Base-by-base conservation (phyloP, 2,888 invertebrate species). In the Lacanobia wlatinum region DNA sequence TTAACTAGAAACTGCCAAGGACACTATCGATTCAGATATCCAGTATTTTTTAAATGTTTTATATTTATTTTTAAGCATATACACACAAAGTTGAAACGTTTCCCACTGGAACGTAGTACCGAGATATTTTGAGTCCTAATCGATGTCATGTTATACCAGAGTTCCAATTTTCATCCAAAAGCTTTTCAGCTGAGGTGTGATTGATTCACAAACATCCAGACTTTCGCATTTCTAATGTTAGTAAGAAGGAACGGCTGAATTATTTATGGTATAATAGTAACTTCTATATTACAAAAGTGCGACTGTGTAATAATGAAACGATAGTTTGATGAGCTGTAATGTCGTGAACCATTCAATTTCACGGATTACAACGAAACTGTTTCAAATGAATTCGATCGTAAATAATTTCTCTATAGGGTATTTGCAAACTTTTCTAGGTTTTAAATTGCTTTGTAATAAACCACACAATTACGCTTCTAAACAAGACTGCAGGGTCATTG, bases 401-500 rank as follows among this genome's bases (percentile, higher is more conserved):
- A 79, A 81, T 63, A 86, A 70, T 67, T 76, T 78, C 74, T 74
- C 66, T 72, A 59, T 68, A 72, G 71, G 28, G 28, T 69, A 80
- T 77, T 84, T 71, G 73, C 76, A 76, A 79, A 82, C 63, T 81
- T 80, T 78, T 74, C 52, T 74, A 68, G 78, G 70, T 76, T 70
- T 72, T 72, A 76, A 81, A 85, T 85, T 85, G 81, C 82, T 76
- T 83, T 81, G 78, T 83, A 84, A 2, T 3, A 34, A 82, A 83
- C 80, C 77, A 67, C 77, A 81, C 78, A 74, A 82, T 84, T 81
- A 82, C 80, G 76, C 62, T 76, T 83, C 73, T 84, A 78, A 80
- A 80, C 73, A 65, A 76, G 87, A 87, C 84, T 84, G 75, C 80
- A 75, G 83, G 92, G 90, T 93, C 90, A 88, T 90, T 92, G 92